phyloP scores from a whole-genome alignment of 2,113 vertebrate species.

The zebrafish (Danio rerio) region GRCz12tu NC_133177.1:29119501-29120000 shows the following conservation, averaged over 20 bases:
- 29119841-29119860: background rate
- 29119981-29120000: background rate
- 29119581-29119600: background rate
- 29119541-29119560: background rate
- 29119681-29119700: background rate
- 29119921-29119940: conserved; percentile 6
- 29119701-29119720: background rate
- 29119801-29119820: background rate
- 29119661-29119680: background rate
- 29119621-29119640: background rate
- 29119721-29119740: background rate
- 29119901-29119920: conserved; percentile 15
- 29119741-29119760: conserved; percentile 8
- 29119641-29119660: background rate
- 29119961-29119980: background rate
- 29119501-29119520: conserved; percentile 85
- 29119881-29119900: background rate
- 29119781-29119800: background rate
- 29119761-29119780: background rate
- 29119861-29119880: background rate
- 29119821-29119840: conserved; percentile 26
- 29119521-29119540: background rate
- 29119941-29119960: too few species aligned
- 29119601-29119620: background rate
- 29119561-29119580: background rate